phyloP scores from a whole-genome alignment of 2,797 vertebrate species.

The Perodicticus potto region DNA sequence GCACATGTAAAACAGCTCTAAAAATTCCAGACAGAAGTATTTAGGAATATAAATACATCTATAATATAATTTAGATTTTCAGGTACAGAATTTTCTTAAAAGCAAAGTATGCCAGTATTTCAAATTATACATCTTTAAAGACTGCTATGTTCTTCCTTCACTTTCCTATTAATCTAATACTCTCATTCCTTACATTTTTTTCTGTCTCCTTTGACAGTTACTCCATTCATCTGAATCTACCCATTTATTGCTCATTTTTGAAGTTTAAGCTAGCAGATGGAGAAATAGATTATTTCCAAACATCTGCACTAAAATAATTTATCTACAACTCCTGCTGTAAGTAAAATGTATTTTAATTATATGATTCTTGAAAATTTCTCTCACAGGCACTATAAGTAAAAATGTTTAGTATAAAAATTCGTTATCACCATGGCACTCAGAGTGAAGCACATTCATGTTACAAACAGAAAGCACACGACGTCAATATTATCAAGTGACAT shows the following conservation, averaged over 20 bases:
- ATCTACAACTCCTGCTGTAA: constrained; percentile 24
- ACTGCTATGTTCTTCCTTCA: background rate
- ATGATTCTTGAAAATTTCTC: constrained; percentile 45
- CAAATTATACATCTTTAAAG: background rate
- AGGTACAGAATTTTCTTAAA: background rate
- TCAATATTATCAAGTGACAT: background rate
- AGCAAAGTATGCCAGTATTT: background rate
- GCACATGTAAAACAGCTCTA: background rate
- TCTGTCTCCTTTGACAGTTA: background rate
- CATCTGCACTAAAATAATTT: background rate
- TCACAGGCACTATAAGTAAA: background rate
- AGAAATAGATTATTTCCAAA: constrained; percentile 48
- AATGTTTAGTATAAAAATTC: constrained; percentile 33
- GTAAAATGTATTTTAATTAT: constrained; percentile 63
- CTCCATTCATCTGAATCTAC: constrained; percentile 27
- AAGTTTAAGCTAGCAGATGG: constrained; percentile 47
- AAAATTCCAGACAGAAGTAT: constrained; percentile 28
- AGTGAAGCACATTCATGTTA: background rate
- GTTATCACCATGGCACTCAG: background rate
- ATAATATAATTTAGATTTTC: background rate
- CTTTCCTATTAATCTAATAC: background rate
- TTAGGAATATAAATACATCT: constrained; percentile 22
- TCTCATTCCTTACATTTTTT: background rate
- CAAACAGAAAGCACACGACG: background rate
- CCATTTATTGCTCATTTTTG: constrained; percentile 39